Conservation (phyloP, 2,113 vertebrate species). For the Cynopterus brachyotis region DNA sequence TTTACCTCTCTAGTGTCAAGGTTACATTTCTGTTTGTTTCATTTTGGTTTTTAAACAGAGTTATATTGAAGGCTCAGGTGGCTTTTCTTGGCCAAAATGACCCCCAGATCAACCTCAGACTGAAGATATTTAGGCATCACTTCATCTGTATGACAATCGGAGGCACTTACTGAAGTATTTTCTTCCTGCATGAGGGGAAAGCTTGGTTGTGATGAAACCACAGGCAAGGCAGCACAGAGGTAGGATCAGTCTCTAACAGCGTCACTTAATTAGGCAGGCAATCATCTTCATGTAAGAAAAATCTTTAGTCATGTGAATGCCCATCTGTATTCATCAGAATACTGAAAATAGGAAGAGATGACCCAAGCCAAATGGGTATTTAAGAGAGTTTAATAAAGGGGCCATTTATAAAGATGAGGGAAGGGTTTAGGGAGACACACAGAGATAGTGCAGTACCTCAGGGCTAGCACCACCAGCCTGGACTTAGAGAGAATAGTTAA, state of each 20-base stretch:
- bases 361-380: background rate
- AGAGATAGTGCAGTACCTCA: background rate
- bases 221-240: background rate
- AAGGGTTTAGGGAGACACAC: background rate
- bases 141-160: background rate
- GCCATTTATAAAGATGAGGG: background rate
- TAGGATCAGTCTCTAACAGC: background rate
- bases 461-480: background rate
- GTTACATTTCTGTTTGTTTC: background rate
- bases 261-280: conserved; percentile 12
- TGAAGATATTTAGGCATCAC: background rate
- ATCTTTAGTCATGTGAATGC: background rate
- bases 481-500: background rate
- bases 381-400: background rate
- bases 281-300: background rate
- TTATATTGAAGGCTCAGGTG: background rate
- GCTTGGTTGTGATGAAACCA: background rate
- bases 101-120: background rate
- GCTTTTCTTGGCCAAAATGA: background rate
- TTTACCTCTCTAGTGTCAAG: background rate
- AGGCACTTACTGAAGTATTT: background rate
- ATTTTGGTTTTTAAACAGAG: background rate
- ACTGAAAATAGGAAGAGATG: background rate
- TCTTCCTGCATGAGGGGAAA: background rate
- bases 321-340: background rate